phyloP scores from a whole-genome alignment of 2,888 invertebrate species.

The Temnothorax ravouxi region DNA sequence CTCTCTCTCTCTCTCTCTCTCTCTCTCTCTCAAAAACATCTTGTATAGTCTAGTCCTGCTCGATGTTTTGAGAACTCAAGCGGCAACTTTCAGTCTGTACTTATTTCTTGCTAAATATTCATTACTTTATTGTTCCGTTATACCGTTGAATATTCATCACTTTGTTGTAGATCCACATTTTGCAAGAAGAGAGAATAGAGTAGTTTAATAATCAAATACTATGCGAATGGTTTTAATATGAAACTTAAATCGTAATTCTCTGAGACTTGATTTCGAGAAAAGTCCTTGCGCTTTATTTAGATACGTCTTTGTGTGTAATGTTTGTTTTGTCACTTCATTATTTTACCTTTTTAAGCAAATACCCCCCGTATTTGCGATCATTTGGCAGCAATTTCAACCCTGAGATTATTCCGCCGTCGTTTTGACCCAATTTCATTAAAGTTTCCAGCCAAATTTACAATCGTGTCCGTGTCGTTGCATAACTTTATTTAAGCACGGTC shows the following conservation, averaged over 20 bases:
- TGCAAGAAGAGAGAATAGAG: slow-evolving; percentile 10
- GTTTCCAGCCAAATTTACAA: slow-evolving; percentile 28
- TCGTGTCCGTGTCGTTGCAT: slow-evolving; percentile 14
- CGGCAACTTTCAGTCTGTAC: slow-evolving; percentile 18
- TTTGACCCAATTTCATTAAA: slow-evolving; percentile 30
- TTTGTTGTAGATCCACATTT: slow-evolving; percentile 24
- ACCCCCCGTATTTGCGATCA: not conserved
- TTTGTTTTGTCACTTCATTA: not conserved
- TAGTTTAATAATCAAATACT: slow-evolving; percentile 31
- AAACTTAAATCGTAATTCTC: slow-evolving; percentile 30
- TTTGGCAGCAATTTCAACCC: not conserved
- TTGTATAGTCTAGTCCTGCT: not conserved
- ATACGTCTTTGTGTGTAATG: not conserved
- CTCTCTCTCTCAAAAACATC: slow-evolving; percentile 13
- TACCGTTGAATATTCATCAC: slow-evolving; percentile 39
- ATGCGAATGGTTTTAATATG: slow-evolving; percentile 16
- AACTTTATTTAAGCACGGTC: slow-evolving; percentile 17
- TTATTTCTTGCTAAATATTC: slow-evolving; percentile 40
- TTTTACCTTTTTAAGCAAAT: not conserved
- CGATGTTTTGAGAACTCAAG: slow-evolving; percentile 20
- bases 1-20: not conserved
- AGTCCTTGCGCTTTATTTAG: not conserved
- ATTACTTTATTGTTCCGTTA: slow-evolving; percentile 34
- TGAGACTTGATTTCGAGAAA: not conserved
- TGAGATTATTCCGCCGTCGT: not conserved